Base-by-base conservation (phyloP, 2,888 invertebrate genomes). In the Neoitamus cyanurus region DNA sequence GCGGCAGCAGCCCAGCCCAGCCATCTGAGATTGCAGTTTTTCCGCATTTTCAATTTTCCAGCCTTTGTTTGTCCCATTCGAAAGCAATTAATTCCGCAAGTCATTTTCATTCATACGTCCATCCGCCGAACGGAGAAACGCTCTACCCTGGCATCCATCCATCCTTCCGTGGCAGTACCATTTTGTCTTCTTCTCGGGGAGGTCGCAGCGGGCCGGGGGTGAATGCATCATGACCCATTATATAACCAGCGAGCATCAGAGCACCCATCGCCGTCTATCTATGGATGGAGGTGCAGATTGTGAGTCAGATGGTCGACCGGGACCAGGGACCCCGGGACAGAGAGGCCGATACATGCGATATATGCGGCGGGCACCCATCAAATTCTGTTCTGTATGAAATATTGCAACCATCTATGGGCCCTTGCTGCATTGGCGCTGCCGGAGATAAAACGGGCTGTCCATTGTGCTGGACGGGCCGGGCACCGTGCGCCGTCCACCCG, bases 61-160 rank as follows among this genome's bases (percentile, higher is more conserved):
- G 25, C 37, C 20, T 25, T 75, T 75, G 37, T 75, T 15, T 75
- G 75, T 75, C 75, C 28, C 25, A 75, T 75, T 75, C 42, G 34
- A 75, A 75, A 75, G 75, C 75, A 75, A 75, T 75, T 75, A 75
- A 75, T 37, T 75, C 75, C 42, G 13, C 75, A 75, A 75, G 37
- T 75, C 75, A 37, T 37, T 75, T 34, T 36, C 75, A 75, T 75
- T 75, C 75, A 75, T 37, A 37, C 25, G 72, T 37, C 36, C 25
- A 20, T 13, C 75, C n/a, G 34, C 13, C 15, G n/a, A 20, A 15
- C 25, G 34, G 37, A 34, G 36, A 75, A 15, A 20, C 13, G 75
- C 15, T 20, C 25, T 75, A 25, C 36, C 13, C 25, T 36, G 36
- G 37, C 31, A 31, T 31, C 72, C 30, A 72, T 34, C 72, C 72